Evolutionary conservation across 2,113 vertebrate genomes (phyloP).

Genomic region (Grammomys surdaster): DNA sequence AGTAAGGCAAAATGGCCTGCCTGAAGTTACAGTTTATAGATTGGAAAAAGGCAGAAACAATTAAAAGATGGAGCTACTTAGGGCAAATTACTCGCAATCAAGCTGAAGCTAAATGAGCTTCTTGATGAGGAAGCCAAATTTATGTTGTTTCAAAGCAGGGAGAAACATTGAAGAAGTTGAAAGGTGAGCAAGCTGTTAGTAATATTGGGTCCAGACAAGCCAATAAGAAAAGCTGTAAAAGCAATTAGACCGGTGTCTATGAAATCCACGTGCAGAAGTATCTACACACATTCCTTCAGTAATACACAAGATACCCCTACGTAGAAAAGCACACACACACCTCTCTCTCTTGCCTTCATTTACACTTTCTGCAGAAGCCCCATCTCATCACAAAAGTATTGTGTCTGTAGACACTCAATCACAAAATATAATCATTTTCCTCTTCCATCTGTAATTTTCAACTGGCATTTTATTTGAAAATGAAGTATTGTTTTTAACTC

Average conservation of each 20-base stretch:
- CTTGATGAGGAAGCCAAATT: constrained; percentile 89
- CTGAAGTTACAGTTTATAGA: constrained; percentile 90
- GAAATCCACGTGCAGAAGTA: not conserved
- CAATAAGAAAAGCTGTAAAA: constrained; percentile 78
- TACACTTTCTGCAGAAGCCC: not conserved
- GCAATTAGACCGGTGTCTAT: constrained; percentile 70
- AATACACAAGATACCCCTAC: not conserved
- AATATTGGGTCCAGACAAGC: constrained; percentile 77
- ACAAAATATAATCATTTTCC: constrained; percentile 60
- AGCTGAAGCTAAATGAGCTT: constrained; percentile 88
- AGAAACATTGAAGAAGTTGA: constrained; percentile 84
- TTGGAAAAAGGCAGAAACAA: constrained; percentile 87
- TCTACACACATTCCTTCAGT: not conserved
- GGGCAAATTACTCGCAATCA: constrained; percentile 90
- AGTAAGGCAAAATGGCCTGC: constrained; percentile 86
- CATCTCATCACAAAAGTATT: constrained; percentile 21
- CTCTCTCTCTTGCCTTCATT: not conserved
- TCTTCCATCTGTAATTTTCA: constrained; percentile 47
- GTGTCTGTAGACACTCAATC: constrained; percentile 30
- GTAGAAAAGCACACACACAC: not conserved
- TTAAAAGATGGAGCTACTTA: constrained; percentile 88
- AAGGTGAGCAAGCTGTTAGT: constrained; percentile 86
- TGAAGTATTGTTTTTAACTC: constrained; percentile 79
- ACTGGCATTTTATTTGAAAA: constrained; percentile 75
- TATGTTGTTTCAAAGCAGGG: constrained; percentile 86